phyloP scores from a whole-genome alignment of 1,140 invertebrate genomes.

The Babylonia areolata region DNA sequence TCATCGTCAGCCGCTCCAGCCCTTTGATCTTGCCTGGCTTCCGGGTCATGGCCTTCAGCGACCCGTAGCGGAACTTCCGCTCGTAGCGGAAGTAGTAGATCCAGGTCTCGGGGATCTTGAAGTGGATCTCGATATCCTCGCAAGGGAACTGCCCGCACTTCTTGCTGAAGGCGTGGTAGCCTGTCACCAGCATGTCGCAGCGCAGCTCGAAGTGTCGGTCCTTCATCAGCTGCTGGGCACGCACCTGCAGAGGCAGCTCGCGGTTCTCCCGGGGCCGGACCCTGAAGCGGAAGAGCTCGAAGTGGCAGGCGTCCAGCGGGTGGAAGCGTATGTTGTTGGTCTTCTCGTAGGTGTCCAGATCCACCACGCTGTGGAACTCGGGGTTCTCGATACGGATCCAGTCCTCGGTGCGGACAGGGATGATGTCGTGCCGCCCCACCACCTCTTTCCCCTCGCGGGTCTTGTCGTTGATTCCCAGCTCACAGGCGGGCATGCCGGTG shows the following conservation, averaged over 20 bases:
- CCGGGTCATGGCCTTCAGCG: constrained; percentile 96
- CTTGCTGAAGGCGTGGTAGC: constrained; percentile 94
- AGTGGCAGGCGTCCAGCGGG: constrained; percentile 97
- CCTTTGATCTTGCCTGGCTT: constrained; percentile 82
- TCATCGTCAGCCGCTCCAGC: constrained; percentile 78
- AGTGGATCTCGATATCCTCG: constrained; percentile 94
- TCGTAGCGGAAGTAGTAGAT: constrained; percentile 98
- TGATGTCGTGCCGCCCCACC: constrained; percentile 98
- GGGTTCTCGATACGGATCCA: constrained; percentile 97
- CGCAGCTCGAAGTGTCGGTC: constrained; percentile 88
- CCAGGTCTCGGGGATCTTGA: constrained; percentile 99
- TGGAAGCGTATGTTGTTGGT: constrained; percentile 96
- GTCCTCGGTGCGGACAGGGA: constrained; percentile 99
- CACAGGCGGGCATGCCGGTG: constrained; percentile 87
- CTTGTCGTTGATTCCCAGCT: constrained; percentile 98
- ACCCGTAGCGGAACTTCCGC: constrained; percentile 99
- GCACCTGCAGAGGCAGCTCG: constrained; percentile 96
- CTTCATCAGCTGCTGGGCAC: constrained; percentile 76
- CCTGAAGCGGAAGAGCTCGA: constrained; percentile 93
- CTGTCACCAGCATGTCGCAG: constrained; percentile 96
- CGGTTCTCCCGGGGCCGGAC: constrained; percentile 96
- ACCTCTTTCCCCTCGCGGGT: constrained; percentile 98
- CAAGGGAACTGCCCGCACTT: constrained; percentile 90
- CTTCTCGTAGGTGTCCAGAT: constrained; percentile 92
- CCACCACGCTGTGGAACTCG: constrained; percentile 96